Conservation (phyloP, 2,797 vertebrate genomes). For the Takifugu rubripes region DNA sequence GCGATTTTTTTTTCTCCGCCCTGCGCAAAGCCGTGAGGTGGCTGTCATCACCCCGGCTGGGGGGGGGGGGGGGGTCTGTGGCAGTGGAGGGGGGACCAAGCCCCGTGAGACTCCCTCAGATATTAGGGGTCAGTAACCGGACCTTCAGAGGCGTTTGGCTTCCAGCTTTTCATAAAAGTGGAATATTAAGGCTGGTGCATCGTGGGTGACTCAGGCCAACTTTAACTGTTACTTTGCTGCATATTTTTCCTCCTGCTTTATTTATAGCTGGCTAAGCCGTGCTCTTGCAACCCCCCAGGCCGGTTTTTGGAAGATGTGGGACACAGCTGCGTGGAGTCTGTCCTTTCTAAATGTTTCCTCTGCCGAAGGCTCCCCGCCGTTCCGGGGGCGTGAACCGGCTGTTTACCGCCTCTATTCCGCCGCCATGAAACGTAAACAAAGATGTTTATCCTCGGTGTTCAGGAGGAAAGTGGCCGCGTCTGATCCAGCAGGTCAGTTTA, state of each 20-base stretch:
- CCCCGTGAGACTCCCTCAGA: slow-evolving; percentile 28
- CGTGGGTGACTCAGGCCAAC: too few species aligned
- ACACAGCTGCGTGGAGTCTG: slow-evolving; percentile 62
- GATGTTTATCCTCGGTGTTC: slow-evolving; percentile 24
- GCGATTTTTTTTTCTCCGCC: too few species aligned
- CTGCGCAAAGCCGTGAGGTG: slow-evolving; percentile 50
- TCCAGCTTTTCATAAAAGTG: slow-evolving; percentile 6
- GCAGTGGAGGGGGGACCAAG: slow-evolving; percentile 34
- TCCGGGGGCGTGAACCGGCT: slow-evolving; percentile 14
- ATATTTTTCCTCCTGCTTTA: slow-evolving; percentile 26
- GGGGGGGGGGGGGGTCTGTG: slow-evolving; percentile 26
- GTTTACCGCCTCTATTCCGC: slow-evolving; percentile 30
- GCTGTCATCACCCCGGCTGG: slow-evolving; percentile 14
- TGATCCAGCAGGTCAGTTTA: background rate
- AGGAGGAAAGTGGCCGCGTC: background rate
- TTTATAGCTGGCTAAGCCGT: slow-evolving; percentile 38
- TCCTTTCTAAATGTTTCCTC: slow-evolving; percentile 44
- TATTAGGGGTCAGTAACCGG: slow-evolving; percentile 32
- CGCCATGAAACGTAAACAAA: slow-evolving; percentile 40
- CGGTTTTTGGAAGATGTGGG: slow-evolving; percentile 49
- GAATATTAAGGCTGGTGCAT: slow-evolving; percentile 8
- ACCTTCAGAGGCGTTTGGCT: slow-evolving; percentile 17
- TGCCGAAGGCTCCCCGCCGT: slow-evolving; percentile 19
- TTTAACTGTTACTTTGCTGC: too few species aligned
- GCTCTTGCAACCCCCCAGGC: slow-evolving; percentile 45